Percentiles rank a stretch among this genome's conserved stretches.
phyloP scores from a whole-genome alignment of 2,113 vertebrate species.

The Chamaetylas fuelleborni region DNA sequence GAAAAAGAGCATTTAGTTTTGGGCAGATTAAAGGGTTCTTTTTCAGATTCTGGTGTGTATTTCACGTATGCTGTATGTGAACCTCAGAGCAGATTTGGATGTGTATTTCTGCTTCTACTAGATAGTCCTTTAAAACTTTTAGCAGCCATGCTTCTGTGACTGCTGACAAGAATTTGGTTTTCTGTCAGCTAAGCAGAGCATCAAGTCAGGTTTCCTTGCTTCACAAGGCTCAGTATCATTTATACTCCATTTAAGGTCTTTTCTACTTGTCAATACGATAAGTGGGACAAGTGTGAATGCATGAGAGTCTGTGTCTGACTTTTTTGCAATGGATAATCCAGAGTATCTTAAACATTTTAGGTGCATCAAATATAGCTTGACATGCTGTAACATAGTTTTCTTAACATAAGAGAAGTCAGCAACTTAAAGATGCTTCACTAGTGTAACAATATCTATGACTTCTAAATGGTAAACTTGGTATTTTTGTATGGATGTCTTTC shows the following conservation, averaged over 20 bases:
- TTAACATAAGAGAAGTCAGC: conserved; percentile 47
- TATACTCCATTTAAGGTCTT: conserved; percentile 51
- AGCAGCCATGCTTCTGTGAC: conserved; percentile 28
- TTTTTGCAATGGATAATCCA: conserved; percentile 59
- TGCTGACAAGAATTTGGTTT: conserved; percentile 55
- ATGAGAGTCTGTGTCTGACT: conserved; percentile 22
- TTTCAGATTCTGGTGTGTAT: neutral
- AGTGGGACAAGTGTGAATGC: conserved; percentile 33
- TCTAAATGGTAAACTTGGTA: conserved; percentile 20
- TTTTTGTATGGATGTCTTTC: conserved; percentile 36
- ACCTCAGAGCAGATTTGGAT: conserved; percentile 9
- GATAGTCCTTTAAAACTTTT: conserved; percentile 46
- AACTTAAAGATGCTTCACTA: conserved; percentile 27
- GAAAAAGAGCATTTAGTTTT: neutral
- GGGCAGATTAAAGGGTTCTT: neutral
- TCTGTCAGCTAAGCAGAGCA: conserved; percentile 57
- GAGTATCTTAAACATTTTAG: conserved; percentile 55
- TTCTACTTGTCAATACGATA: conserved; percentile 47
- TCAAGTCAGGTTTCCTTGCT: conserved; percentile 55
- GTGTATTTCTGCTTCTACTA: conserved; percentile 19
- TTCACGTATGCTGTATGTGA: neutral
- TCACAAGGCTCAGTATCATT: conserved; percentile 44
- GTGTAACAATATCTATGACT: conserved; percentile 34
- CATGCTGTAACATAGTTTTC: neutral
- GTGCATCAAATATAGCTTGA: conserved; percentile 45